These are phyloP conservation scores for Rotaria magnacalcarata DNA, from an alignment of 2,888 invertebrate species.

Conservation along the genomic window DNA sequence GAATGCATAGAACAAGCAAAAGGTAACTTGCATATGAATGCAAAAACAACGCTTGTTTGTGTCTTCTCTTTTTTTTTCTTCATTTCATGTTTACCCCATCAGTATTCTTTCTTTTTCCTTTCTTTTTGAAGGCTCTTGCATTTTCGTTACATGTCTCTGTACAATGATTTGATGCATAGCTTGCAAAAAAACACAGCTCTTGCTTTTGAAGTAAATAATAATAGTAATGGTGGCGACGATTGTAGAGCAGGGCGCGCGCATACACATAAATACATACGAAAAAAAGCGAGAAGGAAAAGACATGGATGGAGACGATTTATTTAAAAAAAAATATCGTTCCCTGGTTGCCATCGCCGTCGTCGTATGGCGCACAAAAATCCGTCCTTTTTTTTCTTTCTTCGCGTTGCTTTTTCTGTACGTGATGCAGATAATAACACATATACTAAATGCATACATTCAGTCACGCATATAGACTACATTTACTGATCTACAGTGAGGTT, in stretches of 20 bases:
- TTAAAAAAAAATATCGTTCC: conserved; percentile 27
- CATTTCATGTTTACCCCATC: background rate
- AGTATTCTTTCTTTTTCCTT: background rate
- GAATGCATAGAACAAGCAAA: background rate
- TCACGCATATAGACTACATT: background rate
- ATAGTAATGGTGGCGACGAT: background rate
- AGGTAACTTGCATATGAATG: background rate
- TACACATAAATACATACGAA: background rate
- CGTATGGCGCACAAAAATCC: background rate
- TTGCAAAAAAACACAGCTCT: background rate
- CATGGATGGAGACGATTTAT: background rate
- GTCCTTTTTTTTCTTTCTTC: background rate
- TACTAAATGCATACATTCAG: background rate
- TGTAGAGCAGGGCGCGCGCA: background rate
- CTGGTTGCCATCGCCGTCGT: background rate
- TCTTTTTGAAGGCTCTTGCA: background rate
- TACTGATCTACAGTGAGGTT: background rate
- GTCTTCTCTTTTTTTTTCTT: background rate
- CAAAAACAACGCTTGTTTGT: background rate
- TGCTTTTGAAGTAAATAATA: background rate
- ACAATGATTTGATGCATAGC: background rate
- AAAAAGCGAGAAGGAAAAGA: background rate
- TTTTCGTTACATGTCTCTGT: background rate
- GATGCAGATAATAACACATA: background rate
- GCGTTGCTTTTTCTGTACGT: background rate